phyloP scores from a whole-genome alignment of 2,797 vertebrate genomes.

The Acipenser oxyrinchus region DNA sequence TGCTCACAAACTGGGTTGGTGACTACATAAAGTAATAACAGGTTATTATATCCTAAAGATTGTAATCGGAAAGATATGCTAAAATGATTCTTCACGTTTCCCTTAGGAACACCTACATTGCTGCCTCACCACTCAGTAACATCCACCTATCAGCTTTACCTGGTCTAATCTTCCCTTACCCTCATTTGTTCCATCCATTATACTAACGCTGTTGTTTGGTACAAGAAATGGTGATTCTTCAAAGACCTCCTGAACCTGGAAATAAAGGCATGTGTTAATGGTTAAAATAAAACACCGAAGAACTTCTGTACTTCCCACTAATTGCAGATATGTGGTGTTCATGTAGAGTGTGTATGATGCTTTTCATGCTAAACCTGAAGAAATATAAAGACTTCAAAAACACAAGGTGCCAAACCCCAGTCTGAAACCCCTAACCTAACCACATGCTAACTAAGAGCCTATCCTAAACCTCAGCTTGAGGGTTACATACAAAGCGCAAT shows the following conservation, averaged over 20 bases:
- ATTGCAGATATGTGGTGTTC: no score
- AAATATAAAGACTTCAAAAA: no score
- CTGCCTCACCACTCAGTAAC: no score
- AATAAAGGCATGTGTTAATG: conserved; percentile 2
- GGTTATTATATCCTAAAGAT: conserved; percentile 11
- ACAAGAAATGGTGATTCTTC: conserved; percentile 88
- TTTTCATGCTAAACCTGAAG: no score
- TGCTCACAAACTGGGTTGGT: conserved; percentile 39
- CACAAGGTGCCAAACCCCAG: no score
- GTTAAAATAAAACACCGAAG: no score
- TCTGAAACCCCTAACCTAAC: no score
- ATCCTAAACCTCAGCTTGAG: no score
- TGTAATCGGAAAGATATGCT: background rate
- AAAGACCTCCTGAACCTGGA: conserved; percentile 80
- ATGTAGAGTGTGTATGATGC: no score
- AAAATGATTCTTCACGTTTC: background rate
- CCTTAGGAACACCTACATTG: background rate
- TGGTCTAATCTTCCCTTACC: conserved; percentile 48
- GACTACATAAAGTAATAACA: conserved; percentile 32
- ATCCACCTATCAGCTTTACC: background rate
- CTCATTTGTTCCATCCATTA: conserved; percentile 93
- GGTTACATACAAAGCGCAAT: no score
- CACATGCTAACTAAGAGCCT: no score
- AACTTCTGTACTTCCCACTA: no score
- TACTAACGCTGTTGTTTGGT: conserved; percentile 79